Conservation (phyloP, 2,113 vertebrate species). For the Hyla sarda region DNA sequence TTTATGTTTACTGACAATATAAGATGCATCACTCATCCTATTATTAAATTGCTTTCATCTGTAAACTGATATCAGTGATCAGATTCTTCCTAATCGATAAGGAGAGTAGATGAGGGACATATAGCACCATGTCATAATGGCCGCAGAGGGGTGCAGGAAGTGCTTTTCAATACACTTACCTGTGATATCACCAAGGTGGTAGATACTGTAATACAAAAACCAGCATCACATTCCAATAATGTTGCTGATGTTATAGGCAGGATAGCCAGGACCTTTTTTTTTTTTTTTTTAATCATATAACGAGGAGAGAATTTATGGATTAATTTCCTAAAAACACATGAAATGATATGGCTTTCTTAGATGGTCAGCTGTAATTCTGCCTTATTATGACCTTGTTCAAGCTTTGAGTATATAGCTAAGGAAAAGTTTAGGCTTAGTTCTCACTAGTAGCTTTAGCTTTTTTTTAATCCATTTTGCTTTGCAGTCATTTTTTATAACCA, state of each 20-base stretch:
- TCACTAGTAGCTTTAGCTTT: neutral
- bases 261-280: neutral
- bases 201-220: slow-evolving; percentile 2
- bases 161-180: neutral
- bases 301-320: too few relatives aligned
- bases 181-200: neutral
- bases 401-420: neutral
- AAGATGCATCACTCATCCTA: slow-evolving; percentile 27
- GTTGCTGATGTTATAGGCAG: neutral
- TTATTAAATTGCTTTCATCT: slow-evolving; percentile 21
- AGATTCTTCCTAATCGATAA: slow-evolving; percentile 14
- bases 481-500: neutral
- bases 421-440: neutral
- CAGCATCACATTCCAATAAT: neutral
- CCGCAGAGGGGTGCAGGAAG: neutral
- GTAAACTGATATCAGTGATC: neutral
- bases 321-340: too few relatives aligned
- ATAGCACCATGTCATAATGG: slow-evolving; percentile 17
- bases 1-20: slow-evolving; percentile 47
- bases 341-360: neutral
- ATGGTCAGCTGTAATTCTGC: neutral
- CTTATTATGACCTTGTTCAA: neutral
- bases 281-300: too few relatives aligned
- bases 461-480: neutral
- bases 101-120: slow-evolving; percentile 20